These are phyloP conservation scores for Bilobella aurantiaca DNA, from an alignment of 1,140 invertebrate species.

Conservation along the genomic window DNA sequence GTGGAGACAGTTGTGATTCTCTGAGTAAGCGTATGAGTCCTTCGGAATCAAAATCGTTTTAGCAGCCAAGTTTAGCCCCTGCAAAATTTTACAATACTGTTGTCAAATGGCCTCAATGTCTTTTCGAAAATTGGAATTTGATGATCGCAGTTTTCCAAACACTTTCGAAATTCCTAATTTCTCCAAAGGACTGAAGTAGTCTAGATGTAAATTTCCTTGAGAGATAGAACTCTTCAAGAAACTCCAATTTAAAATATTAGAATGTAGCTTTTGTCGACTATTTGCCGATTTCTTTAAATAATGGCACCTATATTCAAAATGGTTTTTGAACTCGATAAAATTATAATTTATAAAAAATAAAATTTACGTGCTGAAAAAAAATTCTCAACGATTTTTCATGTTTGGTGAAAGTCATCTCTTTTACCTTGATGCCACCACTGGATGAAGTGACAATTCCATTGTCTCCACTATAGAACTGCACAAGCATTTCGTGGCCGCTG, in stretches of 20 bases:
- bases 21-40: not conserved
- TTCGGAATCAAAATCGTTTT: not conserved
- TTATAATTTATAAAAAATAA: too few species aligned
- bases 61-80: not conserved
- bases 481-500: slow-evolving; percentile 7
- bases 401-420: not conserved
- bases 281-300: too few species aligned
- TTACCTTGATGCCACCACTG: not conserved
- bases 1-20: slow-evolving; percentile 2
- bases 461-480: slow-evolving; percentile 4
- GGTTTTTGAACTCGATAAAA: too few species aligned
- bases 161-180: too few species aligned
- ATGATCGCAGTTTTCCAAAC: not conserved
- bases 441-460: not conserved
- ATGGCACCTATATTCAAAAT: too few species aligned
- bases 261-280: too few species aligned
- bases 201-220: too few species aligned
- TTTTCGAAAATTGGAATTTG: not conserved
- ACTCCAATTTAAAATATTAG: too few species aligned
- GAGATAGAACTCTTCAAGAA: too few species aligned
- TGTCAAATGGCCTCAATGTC: not conserved
- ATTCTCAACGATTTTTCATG: too few species aligned
- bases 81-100: not conserved
- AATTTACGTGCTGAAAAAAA: too few species aligned
- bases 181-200: too few species aligned